Evolutionary conservation across 2,113 vertebrate genomes (phyloP).

Genomic region (Gallinago media): DNA sequence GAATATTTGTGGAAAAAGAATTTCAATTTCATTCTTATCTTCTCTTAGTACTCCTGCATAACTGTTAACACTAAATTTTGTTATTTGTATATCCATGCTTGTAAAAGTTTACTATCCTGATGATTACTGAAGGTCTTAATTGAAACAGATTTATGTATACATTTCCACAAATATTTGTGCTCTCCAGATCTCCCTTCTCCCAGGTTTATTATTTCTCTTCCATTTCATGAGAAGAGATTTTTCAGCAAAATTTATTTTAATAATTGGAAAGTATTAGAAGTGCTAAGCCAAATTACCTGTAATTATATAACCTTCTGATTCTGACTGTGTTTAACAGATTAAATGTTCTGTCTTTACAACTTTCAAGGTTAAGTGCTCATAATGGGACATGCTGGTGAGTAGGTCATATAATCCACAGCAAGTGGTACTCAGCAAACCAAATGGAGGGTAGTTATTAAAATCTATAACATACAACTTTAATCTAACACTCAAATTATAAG

Average conservation of each 20-base stretch:
- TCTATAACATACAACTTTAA: slow-evolving; percentile 52
- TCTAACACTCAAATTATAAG: slow-evolving; percentile 58
- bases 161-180: not conserved
- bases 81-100: not conserved
- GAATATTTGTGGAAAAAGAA: not conserved
- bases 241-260: slow-evolving; percentile 59
- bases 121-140: not conserved
- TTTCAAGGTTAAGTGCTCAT: slow-evolving; percentile 63
- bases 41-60: not conserved
- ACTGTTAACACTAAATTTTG: not conserved
- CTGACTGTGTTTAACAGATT: slow-evolving; percentile 73
- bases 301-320: slow-evolving; percentile 70
- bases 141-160: not conserved
- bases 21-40: not conserved
- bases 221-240: not conserved
- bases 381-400: slow-evolving; percentile 44
- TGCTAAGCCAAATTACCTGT: slow-evolving; percentile 57
- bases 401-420: slow-evolving; percentile 43
- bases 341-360: slow-evolving; percentile 68
- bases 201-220: slow-evolving; percentile 17
- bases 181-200: not conserved
- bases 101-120: not conserved
- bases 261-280: slow-evolving; percentile 52
- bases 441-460: slow-evolving; percentile 64
- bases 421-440: not conserved